Evolutionary conservation across 2,113 vertebrate species (phyloP).

Genomic region (Isurus oxyrinchus): DNA sequence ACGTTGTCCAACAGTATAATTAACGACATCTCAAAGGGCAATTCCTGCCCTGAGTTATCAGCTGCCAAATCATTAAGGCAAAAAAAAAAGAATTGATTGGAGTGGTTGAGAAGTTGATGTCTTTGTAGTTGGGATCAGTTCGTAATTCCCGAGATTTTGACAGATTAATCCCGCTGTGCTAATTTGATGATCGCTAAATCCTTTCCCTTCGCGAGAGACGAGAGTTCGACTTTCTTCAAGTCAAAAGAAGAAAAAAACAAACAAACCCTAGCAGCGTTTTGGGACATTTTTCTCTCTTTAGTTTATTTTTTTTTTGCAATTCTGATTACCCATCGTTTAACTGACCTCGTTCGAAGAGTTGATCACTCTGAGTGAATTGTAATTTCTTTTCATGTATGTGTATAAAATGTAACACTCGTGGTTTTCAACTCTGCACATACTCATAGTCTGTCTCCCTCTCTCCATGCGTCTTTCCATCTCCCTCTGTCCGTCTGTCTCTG

Average conservation of each 20-base stretch:
- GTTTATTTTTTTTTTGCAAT: slow-evolving; percentile 59
- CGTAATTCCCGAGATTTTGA: slow-evolving; percentile 97
- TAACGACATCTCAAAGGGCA: slow-evolving; percentile 70
- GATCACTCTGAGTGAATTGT: slow-evolving; percentile 55
- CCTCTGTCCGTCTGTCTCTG: background rate
- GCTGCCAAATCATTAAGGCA: slow-evolving; percentile 86
- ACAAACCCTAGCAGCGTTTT: background rate
- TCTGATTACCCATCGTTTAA: slow-evolving; percentile 81
- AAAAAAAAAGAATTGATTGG: slow-evolving; percentile 78
- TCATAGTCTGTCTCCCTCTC: slow-evolving; percentile 47
- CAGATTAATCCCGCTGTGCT: slow-evolving; percentile 86
- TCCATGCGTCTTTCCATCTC: slow-evolving; percentile 30
- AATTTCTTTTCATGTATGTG: slow-evolving; percentile 46
- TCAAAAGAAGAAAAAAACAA: slow-evolving; percentile 8
- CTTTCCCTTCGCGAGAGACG: slow-evolving; percentile 66
- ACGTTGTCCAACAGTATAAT: slow-evolving; percentile 66
- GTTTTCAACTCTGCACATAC: slow-evolving; percentile 38
- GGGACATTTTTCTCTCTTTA: background rate
- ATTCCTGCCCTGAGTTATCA: slow-evolving; percentile 65
- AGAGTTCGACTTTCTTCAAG: slow-evolving; percentile 24
- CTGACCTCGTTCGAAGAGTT: slow-evolving; percentile 71
- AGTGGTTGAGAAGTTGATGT: slow-evolving; percentile 91
- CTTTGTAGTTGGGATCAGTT: slow-evolving; percentile 95
- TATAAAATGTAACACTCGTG: slow-evolving; percentile 46
- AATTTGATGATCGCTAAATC: slow-evolving; percentile 98